Evolutionary conservation across 2,888 invertebrate species (phyloP).

Genomic region (Hypsopygia costalis): DNA sequence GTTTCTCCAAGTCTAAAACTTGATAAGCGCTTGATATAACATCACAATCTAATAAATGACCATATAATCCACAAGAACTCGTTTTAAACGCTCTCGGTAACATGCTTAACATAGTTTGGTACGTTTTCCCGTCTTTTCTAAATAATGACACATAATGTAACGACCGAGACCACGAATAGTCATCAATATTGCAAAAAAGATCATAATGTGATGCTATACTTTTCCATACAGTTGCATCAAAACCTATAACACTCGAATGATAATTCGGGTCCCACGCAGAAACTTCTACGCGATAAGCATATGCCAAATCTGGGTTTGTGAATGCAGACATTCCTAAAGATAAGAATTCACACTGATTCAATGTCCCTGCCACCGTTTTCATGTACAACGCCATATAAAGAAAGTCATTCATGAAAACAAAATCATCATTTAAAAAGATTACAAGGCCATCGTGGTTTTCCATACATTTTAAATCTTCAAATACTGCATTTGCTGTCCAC

Average conservation of each 20-base stretch:
- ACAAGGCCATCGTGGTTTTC: constrained; percentile 34
- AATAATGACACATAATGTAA: constrained; percentile 42
- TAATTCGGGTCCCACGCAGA: constrained; percentile 36
- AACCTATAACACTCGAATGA: constrained; percentile 40
- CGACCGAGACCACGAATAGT: constrained; percentile 48
- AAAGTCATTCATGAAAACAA: constrained; percentile 46
- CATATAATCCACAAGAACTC: constrained; percentile 17
- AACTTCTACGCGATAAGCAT: constrained; percentile 29
- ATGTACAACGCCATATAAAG: constrained; percentile 43
- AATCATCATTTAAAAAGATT: constrained; percentile 43
- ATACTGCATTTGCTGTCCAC: constrained; percentile 57
- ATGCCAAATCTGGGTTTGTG: constrained; percentile 14
- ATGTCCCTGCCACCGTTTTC: constrained; percentile 32
- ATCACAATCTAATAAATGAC: constrained; percentile 22
- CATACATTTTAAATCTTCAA: constrained; percentile 34
- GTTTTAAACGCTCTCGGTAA: constrained; percentile 41
- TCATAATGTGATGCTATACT: constrained; percentile 48
- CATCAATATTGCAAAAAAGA: constrained; percentile 46
- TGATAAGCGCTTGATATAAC: constrained; percentile 22
- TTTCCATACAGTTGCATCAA: constrained; percentile 44
- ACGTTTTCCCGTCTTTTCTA: constrained; percentile 35
- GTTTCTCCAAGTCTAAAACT: too few relatives aligned
- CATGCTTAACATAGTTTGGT: constrained; percentile 22
- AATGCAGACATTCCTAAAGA: constrained; percentile 30
- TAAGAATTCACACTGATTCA: constrained; percentile 38